A percentile compares a stretch with the other conserved stretches of the same genome.
These are phyloP conservation scores for Lepidurus couesii DNA, from an alignment of 1,140 invertebrate species.

Conservation along the genomic window DNA sequence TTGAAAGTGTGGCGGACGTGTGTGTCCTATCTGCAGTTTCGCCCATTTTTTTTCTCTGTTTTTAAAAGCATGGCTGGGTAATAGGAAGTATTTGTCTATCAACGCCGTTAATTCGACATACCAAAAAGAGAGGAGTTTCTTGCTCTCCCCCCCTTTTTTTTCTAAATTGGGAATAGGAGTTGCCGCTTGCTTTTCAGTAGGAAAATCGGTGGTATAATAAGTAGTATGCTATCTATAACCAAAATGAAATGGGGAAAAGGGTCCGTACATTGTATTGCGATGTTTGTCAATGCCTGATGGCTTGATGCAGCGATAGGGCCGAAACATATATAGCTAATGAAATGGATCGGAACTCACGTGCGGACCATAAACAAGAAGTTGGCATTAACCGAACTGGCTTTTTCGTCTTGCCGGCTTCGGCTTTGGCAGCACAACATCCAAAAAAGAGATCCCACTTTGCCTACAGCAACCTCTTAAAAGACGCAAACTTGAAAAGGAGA, in stretches of 20 bases:
- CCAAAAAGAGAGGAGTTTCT: not conserved
- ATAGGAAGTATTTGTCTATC: not conserved
- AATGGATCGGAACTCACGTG: conserved; percentile 21
- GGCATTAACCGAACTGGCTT: not conserved
- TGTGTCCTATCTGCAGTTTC: not conserved
- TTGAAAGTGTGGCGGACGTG: not conserved
- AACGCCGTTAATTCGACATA: not conserved
- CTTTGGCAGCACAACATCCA: no score
- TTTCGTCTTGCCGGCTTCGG: no score
- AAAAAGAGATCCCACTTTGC: no score
- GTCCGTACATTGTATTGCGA: not conserved
- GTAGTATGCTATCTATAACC: not conserved
- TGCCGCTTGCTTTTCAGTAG: not conserved
- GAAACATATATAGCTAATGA: not conserved
- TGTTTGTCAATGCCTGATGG: conserved; percentile 13
- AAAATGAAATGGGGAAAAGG: not conserved
- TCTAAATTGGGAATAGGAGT: not conserved
- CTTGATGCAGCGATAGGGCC: not conserved
- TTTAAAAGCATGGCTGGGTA: not conserved
- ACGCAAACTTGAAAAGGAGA: no score
- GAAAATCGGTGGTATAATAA: not conserved
- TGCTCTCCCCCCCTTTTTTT: not conserved
- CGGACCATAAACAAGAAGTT: conserved; percentile 8
- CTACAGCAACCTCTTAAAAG: no score
- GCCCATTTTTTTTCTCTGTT: not conserved